Evolutionary conservation across 2,113 vertebrate genomes (phyloP).

Genomic region (Carollia perspicillata): DNA sequence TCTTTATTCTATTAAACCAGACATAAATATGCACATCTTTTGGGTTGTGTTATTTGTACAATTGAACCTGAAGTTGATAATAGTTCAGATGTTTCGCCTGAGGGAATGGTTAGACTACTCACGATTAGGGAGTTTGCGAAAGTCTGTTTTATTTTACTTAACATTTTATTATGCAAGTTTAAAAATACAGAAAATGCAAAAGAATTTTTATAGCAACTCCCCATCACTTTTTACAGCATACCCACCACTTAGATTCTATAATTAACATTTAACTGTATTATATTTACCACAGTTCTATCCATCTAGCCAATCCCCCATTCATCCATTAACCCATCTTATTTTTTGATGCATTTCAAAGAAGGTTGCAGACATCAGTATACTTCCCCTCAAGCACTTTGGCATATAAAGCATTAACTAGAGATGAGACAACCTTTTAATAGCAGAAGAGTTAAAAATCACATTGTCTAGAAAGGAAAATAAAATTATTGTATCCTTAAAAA

Average conservation of each 20-base stretch:
- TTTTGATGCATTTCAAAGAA: not conserved
- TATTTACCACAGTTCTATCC: not conserved
- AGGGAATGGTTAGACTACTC: conserved; percentile 86
- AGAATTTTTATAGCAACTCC: not conserved
- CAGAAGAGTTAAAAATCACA: conserved; percentile 86
- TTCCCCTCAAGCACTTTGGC: not conserved
- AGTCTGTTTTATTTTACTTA: not conserved
- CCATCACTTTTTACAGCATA: not conserved
- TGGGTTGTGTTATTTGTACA: conserved; percentile 79
- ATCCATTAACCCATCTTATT: not conserved
- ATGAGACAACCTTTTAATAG: conserved; percentile 85
- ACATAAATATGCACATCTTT: conserved; percentile 82
- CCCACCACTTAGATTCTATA: not conserved
- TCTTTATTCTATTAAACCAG: conserved; percentile 89
- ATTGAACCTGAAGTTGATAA: conserved; percentile 88
- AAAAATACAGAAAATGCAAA: not conserved
- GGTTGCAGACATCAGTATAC: not conserved
- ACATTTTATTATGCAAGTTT: not conserved
- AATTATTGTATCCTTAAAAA: conserved; percentile 83
- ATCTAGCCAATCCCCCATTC: not conserved
- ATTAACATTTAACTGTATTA: not conserved
- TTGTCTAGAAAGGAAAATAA: conserved; percentile 80
- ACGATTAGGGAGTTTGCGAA: conserved; percentile 80
- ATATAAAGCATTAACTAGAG: not conserved
- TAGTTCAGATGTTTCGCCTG: conserved; percentile 84